Conservation (phyloP, 2,888 invertebrate species). For the Chalcis sispes region DNA sequence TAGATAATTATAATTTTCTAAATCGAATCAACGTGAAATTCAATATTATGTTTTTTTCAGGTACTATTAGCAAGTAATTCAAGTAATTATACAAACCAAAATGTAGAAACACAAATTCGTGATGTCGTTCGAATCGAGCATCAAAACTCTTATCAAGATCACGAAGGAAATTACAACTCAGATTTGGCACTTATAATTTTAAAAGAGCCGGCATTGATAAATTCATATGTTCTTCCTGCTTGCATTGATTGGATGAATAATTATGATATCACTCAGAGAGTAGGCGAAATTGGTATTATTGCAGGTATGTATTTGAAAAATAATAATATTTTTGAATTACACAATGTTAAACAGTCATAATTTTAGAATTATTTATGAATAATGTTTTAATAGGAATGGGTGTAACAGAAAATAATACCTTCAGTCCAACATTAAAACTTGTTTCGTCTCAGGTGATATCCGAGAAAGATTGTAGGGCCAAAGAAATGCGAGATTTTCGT, state of each 20-base stretch:
- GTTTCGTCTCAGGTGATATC: conserved; percentile 78
- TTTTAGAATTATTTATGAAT: background rate
- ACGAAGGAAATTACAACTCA: conserved; percentile 78
- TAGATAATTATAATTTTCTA: background rate
- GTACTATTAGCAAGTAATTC: conserved; percentile 72
- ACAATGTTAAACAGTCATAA: background rate
- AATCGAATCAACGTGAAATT: too few relatives aligned
- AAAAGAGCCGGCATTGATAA: conserved; percentile 73
- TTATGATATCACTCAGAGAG: conserved; percentile 56
- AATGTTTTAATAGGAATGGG: conserved; percentile 78
- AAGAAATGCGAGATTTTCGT: conserved; percentile 77
- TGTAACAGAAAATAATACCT: conserved; percentile 78
- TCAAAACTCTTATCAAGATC: conserved; percentile 77
- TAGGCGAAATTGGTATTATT: conserved; percentile 63
- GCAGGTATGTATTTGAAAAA: conserved; percentile 62
- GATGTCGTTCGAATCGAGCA: conserved; percentile 75
- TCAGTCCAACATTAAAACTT: conserved; percentile 77
- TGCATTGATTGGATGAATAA: conserved; percentile 76
- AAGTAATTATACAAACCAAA: conserved; percentile 67
- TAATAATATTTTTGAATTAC: background rate
- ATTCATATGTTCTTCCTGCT: conserved; percentile 76
- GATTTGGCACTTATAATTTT: conserved; percentile 79
- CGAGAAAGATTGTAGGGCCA: conserved; percentile 77
- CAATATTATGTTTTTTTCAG: too few relatives aligned
- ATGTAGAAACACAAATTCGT: conserved; percentile 66